Base-by-base conservation (phyloP, 2,113 vertebrate species). In the Puma concolor region DNA sequence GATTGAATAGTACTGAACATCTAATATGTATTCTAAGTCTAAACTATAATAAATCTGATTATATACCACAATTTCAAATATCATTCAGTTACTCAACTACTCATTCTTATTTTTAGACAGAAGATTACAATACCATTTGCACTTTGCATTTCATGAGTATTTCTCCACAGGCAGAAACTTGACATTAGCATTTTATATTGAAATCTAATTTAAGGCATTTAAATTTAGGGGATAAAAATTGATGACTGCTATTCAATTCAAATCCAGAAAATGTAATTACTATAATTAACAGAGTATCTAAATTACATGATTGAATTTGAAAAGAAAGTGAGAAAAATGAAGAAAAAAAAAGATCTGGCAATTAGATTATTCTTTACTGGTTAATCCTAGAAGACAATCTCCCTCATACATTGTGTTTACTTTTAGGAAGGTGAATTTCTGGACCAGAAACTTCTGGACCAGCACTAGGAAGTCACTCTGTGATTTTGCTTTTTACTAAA, bases 1-100 rank as follows among this genome's bases (percentile, higher is more conserved):
- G 27, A n/a, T 93, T 98, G 50, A 96, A 97, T 85, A 98, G 86
- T 88, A 91, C 96, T 80, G 96, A 98, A 50, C 38, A 86, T 79
- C 54, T 96, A 93, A 97, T 27, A 66, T 71, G 81, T 74, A n/a
- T 96, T 92, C 63, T 93, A 98, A 94, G 67, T 76, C 10, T 86
- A 83, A 95, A 90, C 94, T 23, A 86, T 81, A 67, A 41, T 83
- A 84, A 92, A 84, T 63, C 11, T 95, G 41, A 88, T 77, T 88
- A 82, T 38, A 38, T 52, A 33, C 36, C 87, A 76, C n/a, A 97
- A 54, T 85, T 94, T 92, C 38, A 79, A 84, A 88, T 23, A 89
- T 1, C 0, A n/a, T 36, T 92, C 44, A 90, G 69, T 85, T 48
- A 50, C 14, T 86, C 41, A 71, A 64, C 38, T 69, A 79, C 52